A percentile compares a stretch with the other conserved stretches of the same genome.
Evolutionary conservation across 2,888 invertebrate genomes (phyloP).

Genomic region (Leucoptera coffeella): DNA sequence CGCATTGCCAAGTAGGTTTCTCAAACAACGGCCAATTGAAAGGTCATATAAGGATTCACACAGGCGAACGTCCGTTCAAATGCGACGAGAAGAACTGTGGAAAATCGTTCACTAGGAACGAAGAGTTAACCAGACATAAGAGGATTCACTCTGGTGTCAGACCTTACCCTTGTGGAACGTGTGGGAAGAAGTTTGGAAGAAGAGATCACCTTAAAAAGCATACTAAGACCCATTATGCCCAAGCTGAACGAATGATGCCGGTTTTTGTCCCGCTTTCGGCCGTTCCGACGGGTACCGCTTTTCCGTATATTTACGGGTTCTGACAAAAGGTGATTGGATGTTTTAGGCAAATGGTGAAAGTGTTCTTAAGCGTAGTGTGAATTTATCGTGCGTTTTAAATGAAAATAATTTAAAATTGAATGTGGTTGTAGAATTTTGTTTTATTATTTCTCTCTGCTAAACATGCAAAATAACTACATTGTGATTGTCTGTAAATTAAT

Average conservation of each 20-base stretch:
- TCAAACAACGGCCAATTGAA: constrained; percentile 91
- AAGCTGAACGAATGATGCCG: constrained; percentile 56
- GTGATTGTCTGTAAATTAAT: no score
- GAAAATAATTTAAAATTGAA: no score
- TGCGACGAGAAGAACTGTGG: constrained; percentile 82
- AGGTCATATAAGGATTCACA: constrained; percentile 87
- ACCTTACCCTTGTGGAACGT: constrained; percentile 80
- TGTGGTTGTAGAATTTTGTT: no score
- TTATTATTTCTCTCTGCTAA: no score
- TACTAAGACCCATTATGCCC: constrained; percentile 71
- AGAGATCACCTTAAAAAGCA: constrained; percentile 95
- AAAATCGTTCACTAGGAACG: constrained; percentile 87
- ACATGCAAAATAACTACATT: no score
- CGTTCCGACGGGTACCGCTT: constrained; percentile 16
- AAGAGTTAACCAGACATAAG: constrained; percentile 87
- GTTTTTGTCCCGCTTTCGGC: constrained; percentile 57
- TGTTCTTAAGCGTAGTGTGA: no score
- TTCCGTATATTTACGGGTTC: constrained; percentile 53
- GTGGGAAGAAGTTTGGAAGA: constrained; percentile 89
- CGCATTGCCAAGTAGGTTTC: constrained; percentile 84
- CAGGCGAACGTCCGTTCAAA: constrained; percentile 84
- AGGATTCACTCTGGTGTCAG: constrained; percentile 82
- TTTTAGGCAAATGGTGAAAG: no score
- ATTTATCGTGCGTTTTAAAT: no score
- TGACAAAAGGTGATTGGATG: constrained; percentile 16